Conservation (phyloP, 2,113 vertebrate species). For the Casuarius casuarius region DNA sequence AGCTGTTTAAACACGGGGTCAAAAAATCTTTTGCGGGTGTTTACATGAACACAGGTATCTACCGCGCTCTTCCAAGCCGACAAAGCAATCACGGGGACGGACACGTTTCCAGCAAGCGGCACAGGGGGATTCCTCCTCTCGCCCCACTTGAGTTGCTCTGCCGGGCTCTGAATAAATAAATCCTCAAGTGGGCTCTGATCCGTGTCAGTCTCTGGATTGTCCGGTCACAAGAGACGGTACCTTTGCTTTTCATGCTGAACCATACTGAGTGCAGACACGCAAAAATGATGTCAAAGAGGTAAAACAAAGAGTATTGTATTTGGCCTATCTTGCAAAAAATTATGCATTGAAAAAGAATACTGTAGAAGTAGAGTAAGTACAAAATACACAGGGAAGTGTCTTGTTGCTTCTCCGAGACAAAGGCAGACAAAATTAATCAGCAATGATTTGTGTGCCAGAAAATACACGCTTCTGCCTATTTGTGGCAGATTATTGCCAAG, state of each 20-base stretch:
- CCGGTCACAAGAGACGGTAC: background rate
- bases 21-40: background rate
- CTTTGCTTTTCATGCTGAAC: background rate
- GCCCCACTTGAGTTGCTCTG: background rate
- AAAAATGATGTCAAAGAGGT: slow-evolving; percentile 29
- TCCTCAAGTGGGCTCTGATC: background rate
- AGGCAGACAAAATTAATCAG: slow-evolving; percentile 71
- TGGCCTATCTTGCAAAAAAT: slow-evolving; percentile 61
- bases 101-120: background rate
- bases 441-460: slow-evolving; percentile 66
- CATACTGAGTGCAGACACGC: background rate
- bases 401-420: slow-evolving; percentile 54
- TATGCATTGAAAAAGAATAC: slow-evolving; percentile 28
- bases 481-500: slow-evolving; percentile 69
- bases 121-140: background rate
- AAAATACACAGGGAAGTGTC: slow-evolving; percentile 15
- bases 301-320: slow-evolving; percentile 54
- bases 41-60: too few species aligned
- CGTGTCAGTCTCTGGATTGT: background rate
- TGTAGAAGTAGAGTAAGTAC: background rate
- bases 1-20: background rate
- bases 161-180: background rate
- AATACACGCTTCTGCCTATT: slow-evolving; percentile 52
- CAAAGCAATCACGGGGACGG: background rate
- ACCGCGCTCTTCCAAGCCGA: background rate